These are phyloP conservation scores for Cochlearius cochlearius DNA, from an alignment of 2,113 vertebrate species.

Conservation along the genomic window DNA sequence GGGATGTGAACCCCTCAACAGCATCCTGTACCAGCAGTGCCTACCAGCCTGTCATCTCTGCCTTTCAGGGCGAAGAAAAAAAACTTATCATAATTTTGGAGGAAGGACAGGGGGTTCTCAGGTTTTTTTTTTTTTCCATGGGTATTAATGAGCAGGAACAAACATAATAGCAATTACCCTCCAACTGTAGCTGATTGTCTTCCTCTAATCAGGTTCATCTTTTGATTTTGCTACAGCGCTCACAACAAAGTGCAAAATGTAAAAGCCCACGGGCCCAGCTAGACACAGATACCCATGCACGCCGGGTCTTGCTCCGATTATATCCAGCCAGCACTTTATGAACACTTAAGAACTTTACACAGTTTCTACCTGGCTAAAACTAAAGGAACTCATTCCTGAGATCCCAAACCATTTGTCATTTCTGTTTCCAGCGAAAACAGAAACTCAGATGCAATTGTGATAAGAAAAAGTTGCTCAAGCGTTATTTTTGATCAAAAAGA, in stretches of 20 bases:
- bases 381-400: not conserved
- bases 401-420: not conserved
- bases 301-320: not conserved
- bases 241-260: accelerated
- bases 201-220: not conserved
- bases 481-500: not conserved
- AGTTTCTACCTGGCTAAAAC: not conserved
- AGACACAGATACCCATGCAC: not conserved
- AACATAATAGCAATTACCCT: not conserved
- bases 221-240: not conserved
- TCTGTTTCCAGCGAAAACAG: not conserved
- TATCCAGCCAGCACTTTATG: not conserved
- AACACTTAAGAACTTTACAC: not conserved
- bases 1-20: not conserved
- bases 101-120: not conserved
- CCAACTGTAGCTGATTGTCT: not conserved
- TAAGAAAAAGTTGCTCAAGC: not conserved
- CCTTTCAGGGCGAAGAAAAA: not conserved
- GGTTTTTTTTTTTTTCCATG: not conserved
- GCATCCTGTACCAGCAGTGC: accelerated
- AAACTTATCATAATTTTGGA: not conserved
- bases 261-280: not conserved
- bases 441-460: not conserved
- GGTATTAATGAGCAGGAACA: not conserved
- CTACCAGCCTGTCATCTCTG: not conserved